Evolutionary conservation across 2,797 vertebrate genomes (phyloP).

Genomic region (Uromys caudimaculatus): DNA sequence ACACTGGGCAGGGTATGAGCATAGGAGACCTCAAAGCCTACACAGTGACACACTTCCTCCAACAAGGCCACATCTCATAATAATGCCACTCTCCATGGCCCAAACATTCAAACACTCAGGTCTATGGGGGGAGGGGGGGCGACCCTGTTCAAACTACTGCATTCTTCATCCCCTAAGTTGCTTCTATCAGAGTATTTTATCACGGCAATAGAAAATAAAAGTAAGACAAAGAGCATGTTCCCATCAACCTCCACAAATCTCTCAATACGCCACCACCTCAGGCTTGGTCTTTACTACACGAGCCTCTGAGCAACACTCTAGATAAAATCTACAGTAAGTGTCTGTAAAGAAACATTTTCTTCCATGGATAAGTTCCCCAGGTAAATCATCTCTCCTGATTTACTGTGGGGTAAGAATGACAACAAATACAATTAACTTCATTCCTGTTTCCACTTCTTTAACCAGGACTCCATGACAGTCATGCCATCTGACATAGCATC

Average conservation of each 20-base stretch:
- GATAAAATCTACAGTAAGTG: not conserved
- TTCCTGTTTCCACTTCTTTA: not conserved
- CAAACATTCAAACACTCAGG: not conserved
- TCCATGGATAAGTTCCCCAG: not conserved
- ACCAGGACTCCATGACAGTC: not conserved
- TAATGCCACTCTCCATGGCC: not conserved
- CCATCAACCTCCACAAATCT: not conserved
- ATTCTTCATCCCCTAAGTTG: not conserved
- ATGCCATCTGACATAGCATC: not conserved
- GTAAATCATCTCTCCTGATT: not conserved
- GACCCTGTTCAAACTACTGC: not conserved
- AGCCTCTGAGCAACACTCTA: not conserved
- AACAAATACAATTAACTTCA: not conserved
- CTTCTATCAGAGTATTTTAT: too few species aligned
- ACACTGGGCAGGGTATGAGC: not conserved
- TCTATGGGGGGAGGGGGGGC: not conserved
- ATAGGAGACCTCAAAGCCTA: not conserved
- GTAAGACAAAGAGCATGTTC: too few species aligned
- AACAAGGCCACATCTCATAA: not conserved
- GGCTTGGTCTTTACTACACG: not conserved
- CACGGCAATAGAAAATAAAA: not conserved
- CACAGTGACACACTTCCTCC: not conserved
- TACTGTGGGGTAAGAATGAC: not conserved
- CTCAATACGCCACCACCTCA: not conserved
- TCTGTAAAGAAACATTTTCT: not conserved